These are phyloP conservation scores for Limnodromus scolopaceus DNA, from an alignment of 2,797 vertebrate genomes.

Conservation along the genomic window DNA sequence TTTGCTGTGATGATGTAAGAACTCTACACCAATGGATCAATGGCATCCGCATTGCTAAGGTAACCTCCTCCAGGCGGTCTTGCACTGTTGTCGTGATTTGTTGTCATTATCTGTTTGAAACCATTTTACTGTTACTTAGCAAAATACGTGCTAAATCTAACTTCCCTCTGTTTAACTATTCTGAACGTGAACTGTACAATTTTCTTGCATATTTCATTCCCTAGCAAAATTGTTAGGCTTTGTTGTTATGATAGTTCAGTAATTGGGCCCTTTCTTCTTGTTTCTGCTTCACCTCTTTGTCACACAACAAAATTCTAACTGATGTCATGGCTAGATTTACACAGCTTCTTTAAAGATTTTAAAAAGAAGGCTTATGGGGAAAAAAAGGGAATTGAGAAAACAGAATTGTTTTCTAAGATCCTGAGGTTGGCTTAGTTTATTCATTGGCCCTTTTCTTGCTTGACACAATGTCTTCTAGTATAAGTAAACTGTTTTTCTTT, in stretches of 20 bases:
- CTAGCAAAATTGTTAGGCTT: neutral
- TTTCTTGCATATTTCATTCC: neutral
- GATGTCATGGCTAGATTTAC: neutral
- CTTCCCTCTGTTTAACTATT: neutral
- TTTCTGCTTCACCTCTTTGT: neutral
- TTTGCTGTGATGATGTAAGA: slow-evolving; percentile 95
- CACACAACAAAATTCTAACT: neutral
- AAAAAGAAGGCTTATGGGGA: neutral
- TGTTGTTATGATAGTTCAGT: neutral
- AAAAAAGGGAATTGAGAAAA: neutral
- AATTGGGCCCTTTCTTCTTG: neutral
- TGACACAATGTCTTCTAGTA: neutral
- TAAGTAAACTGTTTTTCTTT: neutral
- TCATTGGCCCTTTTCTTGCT: neutral
- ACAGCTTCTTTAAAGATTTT: neutral
- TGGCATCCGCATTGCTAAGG: slow-evolving; percentile 96
- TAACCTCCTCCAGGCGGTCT: slow-evolving; percentile 47
- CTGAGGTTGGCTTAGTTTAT: neutral
- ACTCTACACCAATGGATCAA: slow-evolving; percentile 98
- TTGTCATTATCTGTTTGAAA: neutral
- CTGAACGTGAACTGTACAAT: neutral
- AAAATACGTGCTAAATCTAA: neutral
- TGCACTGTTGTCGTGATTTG: neutral
- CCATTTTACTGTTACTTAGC: neutral
- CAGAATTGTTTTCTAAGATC: neutral